These are phyloP conservation scores for Rhinatrema bivittatum DNA, from an alignment of 2,797 vertebrate species.

Conservation along the genomic window DNA sequence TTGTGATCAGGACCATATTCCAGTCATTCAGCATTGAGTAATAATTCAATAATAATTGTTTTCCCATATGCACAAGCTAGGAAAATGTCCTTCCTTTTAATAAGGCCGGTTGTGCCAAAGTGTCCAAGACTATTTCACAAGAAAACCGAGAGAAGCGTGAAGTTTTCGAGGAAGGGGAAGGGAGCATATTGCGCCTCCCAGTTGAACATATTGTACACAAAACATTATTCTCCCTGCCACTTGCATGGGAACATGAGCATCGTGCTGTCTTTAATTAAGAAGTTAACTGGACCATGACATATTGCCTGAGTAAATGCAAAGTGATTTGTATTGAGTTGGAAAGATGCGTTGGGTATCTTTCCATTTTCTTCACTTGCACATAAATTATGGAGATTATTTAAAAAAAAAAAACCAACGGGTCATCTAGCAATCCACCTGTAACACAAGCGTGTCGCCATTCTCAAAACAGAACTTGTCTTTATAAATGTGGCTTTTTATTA, in stretches of 20 bases:
- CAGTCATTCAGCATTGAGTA: too few species aligned
- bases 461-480: conserved; percentile 45
- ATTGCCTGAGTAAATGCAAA: conserved; percentile 64
- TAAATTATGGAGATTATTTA: conserved; percentile 62
- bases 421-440: conserved; percentile 53
- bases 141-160: conserved; percentile 1
- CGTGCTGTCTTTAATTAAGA: conserved; percentile 79
- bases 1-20: too few species aligned
- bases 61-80: too few species aligned
- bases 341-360: conserved; percentile 50
- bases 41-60: too few species aligned
- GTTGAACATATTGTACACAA: conserved; percentile 41
- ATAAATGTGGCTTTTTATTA: conserved; percentile 46
- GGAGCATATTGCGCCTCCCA: conserved; percentile 35
- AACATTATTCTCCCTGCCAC: conserved; percentile 49
- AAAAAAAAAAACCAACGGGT: conserved; percentile 52
- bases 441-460: conserved; percentile 36
- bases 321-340: conserved; percentile 55
- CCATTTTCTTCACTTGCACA: conserved; percentile 48
- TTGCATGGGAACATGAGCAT: conserved; percentile 60
- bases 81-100: too few species aligned
- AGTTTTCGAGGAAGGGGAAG: conserved; percentile 19
- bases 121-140: conserved; percentile 27
- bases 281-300: conserved; percentile 74
- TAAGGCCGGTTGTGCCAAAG: too few species aligned